Percentiles rank a stretch among this genome's conserved stretches.
These are phyloP conservation scores for Notamacropus eugenii DNA, from an alignment of 2,797 vertebrate species.

Conservation along the genomic window DNA sequence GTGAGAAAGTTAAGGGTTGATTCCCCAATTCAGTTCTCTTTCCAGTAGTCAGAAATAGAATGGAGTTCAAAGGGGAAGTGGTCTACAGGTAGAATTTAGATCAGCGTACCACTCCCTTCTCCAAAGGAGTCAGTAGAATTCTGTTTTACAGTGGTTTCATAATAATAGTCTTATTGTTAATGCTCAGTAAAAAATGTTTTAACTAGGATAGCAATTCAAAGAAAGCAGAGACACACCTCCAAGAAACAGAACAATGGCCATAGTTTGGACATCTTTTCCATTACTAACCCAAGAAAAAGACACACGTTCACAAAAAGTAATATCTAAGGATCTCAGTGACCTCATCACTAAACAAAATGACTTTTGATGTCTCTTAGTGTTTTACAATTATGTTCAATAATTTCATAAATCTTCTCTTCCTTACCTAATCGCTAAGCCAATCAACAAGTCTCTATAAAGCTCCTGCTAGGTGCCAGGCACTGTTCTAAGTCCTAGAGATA, in stretches of 20 bases:
- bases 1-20: not conserved
- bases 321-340: not conserved
- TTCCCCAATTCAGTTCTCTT: not conserved
- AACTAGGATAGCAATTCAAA: not conserved
- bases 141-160: not conserved
- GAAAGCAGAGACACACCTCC: not conserved
- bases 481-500: not conserved
- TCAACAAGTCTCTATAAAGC: not conserved
- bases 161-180: not conserved
- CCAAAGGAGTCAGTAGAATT: not conserved
- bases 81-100: not conserved
- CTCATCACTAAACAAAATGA: not conserved
- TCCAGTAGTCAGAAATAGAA: not conserved
- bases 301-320: not conserved
- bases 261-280: not conserved
- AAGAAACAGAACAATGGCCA: not conserved
- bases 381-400: not conserved
- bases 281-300: not conserved
- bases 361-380: not conserved
- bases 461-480: not conserved
- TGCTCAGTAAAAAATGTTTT: not conserved
- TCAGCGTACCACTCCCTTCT: not conserved
- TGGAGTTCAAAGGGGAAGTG: not conserved
- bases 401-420: not conserved
- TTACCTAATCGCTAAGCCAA: not conserved